Evolutionary conservation across 2,113 vertebrate genomes (phyloP), one percentile per base, ranked within the genome.

Genomic region (Dipodomys ordii): DNA sequence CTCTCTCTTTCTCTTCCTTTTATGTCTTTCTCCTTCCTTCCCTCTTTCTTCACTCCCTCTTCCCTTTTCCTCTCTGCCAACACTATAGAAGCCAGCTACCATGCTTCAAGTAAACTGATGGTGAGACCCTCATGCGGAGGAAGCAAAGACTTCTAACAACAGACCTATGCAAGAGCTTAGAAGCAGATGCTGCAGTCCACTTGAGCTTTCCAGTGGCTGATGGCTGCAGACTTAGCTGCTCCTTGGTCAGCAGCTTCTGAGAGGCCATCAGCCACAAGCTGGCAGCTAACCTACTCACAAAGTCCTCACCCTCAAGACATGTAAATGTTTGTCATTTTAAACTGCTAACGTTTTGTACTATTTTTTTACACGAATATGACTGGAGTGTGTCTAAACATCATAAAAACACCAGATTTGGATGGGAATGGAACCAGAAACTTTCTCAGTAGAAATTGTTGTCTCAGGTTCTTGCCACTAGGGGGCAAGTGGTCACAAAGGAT

Each of bases 391-490:
- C 30, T 83, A 77, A 89, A 74, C 25, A 81, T 35, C 27, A 39
- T 44, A 35, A 84, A 92, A 91, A 49, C 65, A 67, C n/a, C n/a
- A 83, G 15, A 39, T 78, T 94, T 92, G 87, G 32, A 88, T 74
- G 22, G 11, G 9, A 1, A 1, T 77, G 5, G 22, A 16, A 72
- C 44, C 27, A 8, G 19, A 89, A 93, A 69, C 62, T 92, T 77
- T 87, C 35, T 80, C 53, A 69, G 30, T 57, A 82, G 22, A 7
- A 95, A 32, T 67, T 2, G 78, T 77, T 92, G 60, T 49, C 30
- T 49, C 67, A 64, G 22, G 39, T 32, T 95, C n/a, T 87, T 83
- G 72, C 93, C 96, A 95, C 93, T 95, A 97, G 97, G 94, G 94
- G 97, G 96, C 95, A 93, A 80, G 87, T 88, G n/a, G 68, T 79